Evolutionary conservation across 2,888 invertebrate genomes (phyloP), one percentile per base, ranked within the genome.

Genomic region (Phyllotreta cruciferae): DNA sequence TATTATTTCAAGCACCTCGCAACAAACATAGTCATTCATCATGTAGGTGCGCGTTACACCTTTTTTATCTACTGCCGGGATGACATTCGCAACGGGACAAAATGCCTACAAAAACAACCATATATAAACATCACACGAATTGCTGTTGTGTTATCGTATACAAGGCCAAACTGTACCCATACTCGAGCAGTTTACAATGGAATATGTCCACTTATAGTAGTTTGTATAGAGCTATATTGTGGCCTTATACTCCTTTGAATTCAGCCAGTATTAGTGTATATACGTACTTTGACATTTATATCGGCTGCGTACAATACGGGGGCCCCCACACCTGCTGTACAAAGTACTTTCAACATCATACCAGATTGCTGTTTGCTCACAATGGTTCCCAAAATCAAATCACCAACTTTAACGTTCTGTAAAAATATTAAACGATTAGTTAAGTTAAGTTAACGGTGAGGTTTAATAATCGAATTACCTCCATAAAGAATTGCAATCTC

Each of bases 1-100:
- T 79, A 91, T 91, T 68, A 93, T 90, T 85, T 92, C 93, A 75
- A 93, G 85, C 56, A 94, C 90, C 85, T 93, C 93, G 81, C 93
- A 93, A 85, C 93, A 91, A 63, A 94, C 90, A 74, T 90, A 89
- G 83, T 94, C 93, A 84, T 91, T 91, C 82, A 88, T 87, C 82
- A 89, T 87, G 85, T 90, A 93, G 82, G 86, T 86, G 80, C 91
- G 88, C 80, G 88, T 87, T 67, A 90, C 85, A 80, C 88, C 90
- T 77, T 87, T 87, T 85, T 91, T 91, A 85, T 92, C 92, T 78
- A 90, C 86, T 50, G 91, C 91, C 64, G 89, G 89, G 82, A 90
- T 88, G 82, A 89, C 87, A 83, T 88, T 88, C 73, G 86, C 83
- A 64, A 87, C 86, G 47, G 88, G 88, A 82, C 88, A 85, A 80